Percentiles rank a stretch among this genome's conserved stretches.
Evolutionary conservation across 2,797 vertebrate species (phyloP).

Genomic region (Lepilemur septentrionalis): DNA sequence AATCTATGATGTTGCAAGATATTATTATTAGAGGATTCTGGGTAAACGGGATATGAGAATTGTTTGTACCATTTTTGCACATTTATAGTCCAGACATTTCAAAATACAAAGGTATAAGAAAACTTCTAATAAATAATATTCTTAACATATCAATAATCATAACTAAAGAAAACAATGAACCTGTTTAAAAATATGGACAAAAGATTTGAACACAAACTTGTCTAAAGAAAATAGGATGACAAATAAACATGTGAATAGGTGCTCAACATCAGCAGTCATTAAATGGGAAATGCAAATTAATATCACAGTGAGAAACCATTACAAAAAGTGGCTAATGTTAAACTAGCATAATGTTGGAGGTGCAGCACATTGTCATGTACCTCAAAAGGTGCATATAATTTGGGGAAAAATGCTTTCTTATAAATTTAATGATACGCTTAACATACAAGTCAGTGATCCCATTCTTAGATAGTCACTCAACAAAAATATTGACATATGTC

Average conservation of each 20-base stretch:
- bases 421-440: not conserved
- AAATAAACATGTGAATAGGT: no score
- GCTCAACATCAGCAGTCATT: not conserved
- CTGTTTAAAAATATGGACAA: not conserved
- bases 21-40: not conserved
- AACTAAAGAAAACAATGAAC: not conserved
- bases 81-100: not conserved
- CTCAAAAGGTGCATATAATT: not conserved
- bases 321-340: not conserved
- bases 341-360: accelerated
- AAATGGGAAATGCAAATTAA: not conserved
- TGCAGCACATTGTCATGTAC: not conserved
- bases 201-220: not conserved
- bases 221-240: not conserved
- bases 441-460: not conserved
- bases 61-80: not conserved
- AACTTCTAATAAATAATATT: not conserved
- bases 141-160: not conserved
- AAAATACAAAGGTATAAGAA: not conserved
- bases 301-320: not conserved
- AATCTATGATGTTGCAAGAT: not conserved
- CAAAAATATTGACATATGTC: not conserved
- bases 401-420: not conserved
- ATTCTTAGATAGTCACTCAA: not conserved
- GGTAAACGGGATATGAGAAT: not conserved